These are phyloP conservation scores for Gymnocheta viridis DNA, from an alignment of 2,888 invertebrate species.

Conservation along the genomic window DNA sequence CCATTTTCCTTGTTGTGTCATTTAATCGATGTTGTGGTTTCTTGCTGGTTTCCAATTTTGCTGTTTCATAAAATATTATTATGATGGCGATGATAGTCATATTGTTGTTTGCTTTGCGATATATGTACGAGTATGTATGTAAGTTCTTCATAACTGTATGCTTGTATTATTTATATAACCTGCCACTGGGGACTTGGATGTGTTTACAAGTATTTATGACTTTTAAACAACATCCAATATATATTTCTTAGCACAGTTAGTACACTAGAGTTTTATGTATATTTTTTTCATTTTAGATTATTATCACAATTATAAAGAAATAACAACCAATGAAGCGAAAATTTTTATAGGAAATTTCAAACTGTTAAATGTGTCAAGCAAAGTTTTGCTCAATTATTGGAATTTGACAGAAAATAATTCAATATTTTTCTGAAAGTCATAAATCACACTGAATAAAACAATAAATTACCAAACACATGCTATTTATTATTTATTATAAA, in stretches of 20 bases:
- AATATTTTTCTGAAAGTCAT: constrained; percentile 29
- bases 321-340: not conserved
- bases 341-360: not conserved
- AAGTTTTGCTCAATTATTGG: constrained; percentile 38
- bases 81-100: constrained; percentile 16
- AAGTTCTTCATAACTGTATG: constrained; percentile 12
- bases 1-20: not conserved
- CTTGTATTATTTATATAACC: constrained; percentile 4
- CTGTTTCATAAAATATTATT: constrained; percentile 8
- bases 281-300: not conserved
- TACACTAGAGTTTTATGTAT: not conserved
- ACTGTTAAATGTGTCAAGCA: not conserved
- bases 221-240: not conserved
- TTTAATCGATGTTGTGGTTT: constrained; percentile 27
- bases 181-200: not conserved
- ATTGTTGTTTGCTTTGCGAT: not conserved
- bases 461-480: constrained; percentile 12
- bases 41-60: constrained; percentile 4
- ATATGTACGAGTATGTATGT: not conserved
- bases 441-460: constrained; percentile 5
- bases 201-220: constrained; percentile 7
- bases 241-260: not conserved
- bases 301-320: constrained; percentile 17
- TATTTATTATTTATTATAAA: not conserved
- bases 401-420: constrained; percentile 38